Conservation (phyloP, 2,113 vertebrate genomes). For the Rhinogobius similis region DNA sequence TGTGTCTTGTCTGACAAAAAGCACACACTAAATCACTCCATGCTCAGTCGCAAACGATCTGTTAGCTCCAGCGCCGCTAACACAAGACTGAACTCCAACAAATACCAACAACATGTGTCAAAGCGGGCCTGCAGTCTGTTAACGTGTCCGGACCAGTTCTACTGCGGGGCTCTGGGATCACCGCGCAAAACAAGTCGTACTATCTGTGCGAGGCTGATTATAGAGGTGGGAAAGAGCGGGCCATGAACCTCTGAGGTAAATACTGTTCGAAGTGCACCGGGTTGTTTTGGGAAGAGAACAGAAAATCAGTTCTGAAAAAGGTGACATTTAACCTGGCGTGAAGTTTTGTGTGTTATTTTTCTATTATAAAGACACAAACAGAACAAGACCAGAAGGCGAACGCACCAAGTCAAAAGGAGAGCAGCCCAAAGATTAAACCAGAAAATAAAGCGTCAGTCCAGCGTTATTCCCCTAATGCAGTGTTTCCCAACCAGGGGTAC, state of each 20-base stretch:
- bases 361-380: no score
- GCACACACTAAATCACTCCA: no score
- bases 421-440: no score
- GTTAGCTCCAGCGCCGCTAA: conserved; percentile 13
- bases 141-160: conserved; percentile 36
- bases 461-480: no score
- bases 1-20: no score
- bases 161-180: no score
- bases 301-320: neutral
- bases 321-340: no score
- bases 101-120: conserved; percentile 36
- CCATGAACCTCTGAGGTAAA: conserved; percentile 18
- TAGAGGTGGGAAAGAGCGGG: conserved; percentile 35
- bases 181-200: conserved; percentile 10
- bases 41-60: neutral
- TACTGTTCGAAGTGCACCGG: neutral
- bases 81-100: conserved; percentile 11
- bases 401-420: no score
- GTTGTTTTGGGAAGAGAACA: conserved; percentile 41
- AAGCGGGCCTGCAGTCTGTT: neutral
- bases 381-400: no score
- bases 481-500: no score
- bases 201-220: conserved; percentile 52
- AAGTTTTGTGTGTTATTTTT: no score
- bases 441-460: no score